Percentiles rank a stretch among this genome's conserved stretches.
phyloP scores from a whole-genome alignment of 2,113 vertebrate species.

The Halcyon malimbica region DNA sequence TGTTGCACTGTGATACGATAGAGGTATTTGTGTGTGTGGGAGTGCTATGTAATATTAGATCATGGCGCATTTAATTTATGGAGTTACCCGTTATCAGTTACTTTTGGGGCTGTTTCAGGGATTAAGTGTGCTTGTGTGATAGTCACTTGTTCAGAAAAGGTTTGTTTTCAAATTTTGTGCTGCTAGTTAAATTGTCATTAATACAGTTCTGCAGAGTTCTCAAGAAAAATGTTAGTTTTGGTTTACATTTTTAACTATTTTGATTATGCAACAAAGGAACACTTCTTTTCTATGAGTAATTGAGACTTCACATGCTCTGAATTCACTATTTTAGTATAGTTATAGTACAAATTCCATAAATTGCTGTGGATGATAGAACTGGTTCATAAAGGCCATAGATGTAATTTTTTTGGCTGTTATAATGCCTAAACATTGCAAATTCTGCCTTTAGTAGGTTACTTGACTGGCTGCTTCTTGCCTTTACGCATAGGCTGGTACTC shows the following conservation, averaged over 20 bases:
- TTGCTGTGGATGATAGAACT: not conserved
- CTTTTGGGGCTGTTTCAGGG: not conserved
- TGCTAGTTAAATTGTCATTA: not conserved
- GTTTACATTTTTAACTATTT: not conserved
- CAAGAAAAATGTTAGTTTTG: not conserved
- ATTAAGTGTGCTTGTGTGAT: not conserved
- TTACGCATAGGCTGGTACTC: not conserved
- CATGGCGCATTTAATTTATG: not conserved
- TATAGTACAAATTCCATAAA: not conserved
- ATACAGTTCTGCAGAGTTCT: not conserved
- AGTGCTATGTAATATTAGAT: not conserved
- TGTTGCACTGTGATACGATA: not conserved
- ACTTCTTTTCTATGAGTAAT: not conserved
- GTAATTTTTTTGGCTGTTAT: not conserved
- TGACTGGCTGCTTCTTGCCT: not conserved
- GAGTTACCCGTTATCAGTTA: not conserved
- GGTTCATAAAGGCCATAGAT: not conserved
- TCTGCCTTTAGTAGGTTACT: not conserved
- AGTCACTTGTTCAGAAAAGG: not conserved
- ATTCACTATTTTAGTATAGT: not conserved
- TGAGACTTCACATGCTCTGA: not conserved
- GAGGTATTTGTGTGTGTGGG: not conserved
- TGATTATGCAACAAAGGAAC: not conserved
- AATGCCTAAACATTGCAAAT: not conserved
- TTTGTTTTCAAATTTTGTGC: not conserved